phyloP scores from a whole-genome alignment of 1,140 invertebrate species.

The Leptinotarsa undecemlineata region DNA sequence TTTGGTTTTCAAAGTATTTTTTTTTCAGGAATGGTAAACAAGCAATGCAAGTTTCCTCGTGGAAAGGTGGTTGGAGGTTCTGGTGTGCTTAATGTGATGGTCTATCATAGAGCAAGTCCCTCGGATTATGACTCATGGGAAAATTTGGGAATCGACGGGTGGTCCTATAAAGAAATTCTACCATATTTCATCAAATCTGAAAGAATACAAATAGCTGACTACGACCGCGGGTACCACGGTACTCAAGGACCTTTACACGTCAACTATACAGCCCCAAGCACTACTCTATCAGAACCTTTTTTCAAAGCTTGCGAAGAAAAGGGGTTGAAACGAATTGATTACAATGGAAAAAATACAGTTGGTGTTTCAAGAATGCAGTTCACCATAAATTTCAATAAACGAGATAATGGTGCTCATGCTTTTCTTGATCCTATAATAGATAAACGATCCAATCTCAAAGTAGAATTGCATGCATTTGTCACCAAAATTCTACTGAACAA shows the following conservation, averaged over 20 bases:
- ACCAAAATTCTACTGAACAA: constrained; percentile 71
- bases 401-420: constrained; percentile 44
- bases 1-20: background rate
- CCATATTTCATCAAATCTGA: constrained; percentile 43
- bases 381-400: constrained; percentile 21
- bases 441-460: constrained; percentile 31
- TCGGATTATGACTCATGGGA: constrained; percentile 69
- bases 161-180: constrained; percentile 42
- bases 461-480: constrained; percentile 62
- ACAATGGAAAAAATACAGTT: constrained; percentile 45
- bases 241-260: constrained; percentile 25
- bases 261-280: constrained; percentile 1
- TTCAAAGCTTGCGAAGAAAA: constrained; percentile 30
- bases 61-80: constrained; percentile 73
- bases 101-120: constrained; percentile 82
- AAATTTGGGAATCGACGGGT: constrained; percentile 64
- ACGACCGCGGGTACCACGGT: constrained; percentile 29
- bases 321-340: constrained; percentile 33
- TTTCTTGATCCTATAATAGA: constrained; percentile 27
- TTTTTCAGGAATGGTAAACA: constrained; percentile 58
- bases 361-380: constrained; percentile 30
- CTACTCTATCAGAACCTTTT: background rate
- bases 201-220: constrained; percentile 45
- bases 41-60: constrained; percentile 63
- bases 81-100: constrained; percentile 84